Conservation (phyloP, 1,140 invertebrate genomes). For the Sitophilus oryzae region DNA sequence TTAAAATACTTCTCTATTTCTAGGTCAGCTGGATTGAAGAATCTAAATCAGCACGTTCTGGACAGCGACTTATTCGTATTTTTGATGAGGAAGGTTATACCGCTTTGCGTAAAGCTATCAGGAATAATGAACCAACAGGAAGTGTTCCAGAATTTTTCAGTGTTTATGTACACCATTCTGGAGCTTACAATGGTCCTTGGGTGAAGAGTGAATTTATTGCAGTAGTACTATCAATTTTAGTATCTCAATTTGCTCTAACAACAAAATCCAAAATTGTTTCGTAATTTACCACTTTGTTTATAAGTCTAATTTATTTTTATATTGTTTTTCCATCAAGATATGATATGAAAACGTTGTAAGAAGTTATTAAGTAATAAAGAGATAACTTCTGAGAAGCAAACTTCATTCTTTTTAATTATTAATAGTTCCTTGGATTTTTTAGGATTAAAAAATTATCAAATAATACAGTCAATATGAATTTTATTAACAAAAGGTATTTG, state of each 20-base stretch:
- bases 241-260: constrained; percentile 82
- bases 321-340: not conserved
- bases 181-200: constrained; percentile 85
- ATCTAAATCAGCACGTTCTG: constrained; percentile 68
- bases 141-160: constrained; percentile 68
- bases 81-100: constrained; percentile 89
- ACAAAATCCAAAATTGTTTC: constrained; percentile 56
- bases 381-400: not conserved
- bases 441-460: not conserved
- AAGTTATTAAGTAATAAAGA: not conserved
- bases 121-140: constrained; percentile 60
- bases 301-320: not conserved
- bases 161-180: constrained; percentile 72
- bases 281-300: constrained; percentile 17
- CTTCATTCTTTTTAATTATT: not conserved
- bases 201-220: constrained; percentile 89
- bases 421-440: not conserved
- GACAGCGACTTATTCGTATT: constrained; percentile 72
- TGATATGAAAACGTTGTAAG: not conserved
- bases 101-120: constrained; percentile 67
- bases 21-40: constrained; percentile 91
- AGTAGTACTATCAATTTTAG: constrained; percentile 65
- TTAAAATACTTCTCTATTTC: constrained; percentile 27
- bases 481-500: constrained; percentile 8
- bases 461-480: constrained; percentile 2